A percentile compares a stretch with the other conserved stretches of the same genome.
These are phyloP conservation scores for Rhingia campestris DNA, from an alignment of 2,888 invertebrate species.

Conservation along the genomic window DNA sequence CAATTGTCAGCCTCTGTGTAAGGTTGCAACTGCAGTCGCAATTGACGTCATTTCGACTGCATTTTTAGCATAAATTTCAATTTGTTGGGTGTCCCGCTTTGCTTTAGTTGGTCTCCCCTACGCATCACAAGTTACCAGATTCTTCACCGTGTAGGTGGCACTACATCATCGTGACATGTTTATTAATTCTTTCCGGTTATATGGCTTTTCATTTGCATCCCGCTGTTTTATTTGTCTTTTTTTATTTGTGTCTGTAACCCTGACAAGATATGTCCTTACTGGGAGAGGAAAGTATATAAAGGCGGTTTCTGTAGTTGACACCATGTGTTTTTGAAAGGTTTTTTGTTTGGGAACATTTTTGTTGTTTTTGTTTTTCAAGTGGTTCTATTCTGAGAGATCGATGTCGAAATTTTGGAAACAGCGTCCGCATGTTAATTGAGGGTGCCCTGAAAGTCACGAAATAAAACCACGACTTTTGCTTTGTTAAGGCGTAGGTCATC, in stretches of 20 bases:
- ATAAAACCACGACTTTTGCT: too few relatives aligned
- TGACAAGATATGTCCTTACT: background rate
- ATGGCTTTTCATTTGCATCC: background rate
- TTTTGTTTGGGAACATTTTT: background rate
- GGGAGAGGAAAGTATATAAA: background rate
- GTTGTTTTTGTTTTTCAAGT: too few relatives aligned
- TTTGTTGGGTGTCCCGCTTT: background rate
- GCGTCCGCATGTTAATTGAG: too few relatives aligned
- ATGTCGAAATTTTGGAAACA: too few relatives aligned
- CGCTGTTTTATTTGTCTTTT: constrained; percentile 1
- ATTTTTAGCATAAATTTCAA: constrained; percentile 2
- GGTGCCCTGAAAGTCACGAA: too few relatives aligned
- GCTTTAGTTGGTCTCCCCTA: background rate
- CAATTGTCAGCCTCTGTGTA: background rate
- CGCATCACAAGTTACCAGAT: constrained; percentile 1
- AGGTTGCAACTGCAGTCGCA: background rate
- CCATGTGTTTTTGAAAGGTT: background rate
- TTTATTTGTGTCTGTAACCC: background rate
- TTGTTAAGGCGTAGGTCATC: too few relatives aligned
- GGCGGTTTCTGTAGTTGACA: background rate
- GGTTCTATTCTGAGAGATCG: too few relatives aligned
- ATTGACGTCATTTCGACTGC: constrained; percentile 17
- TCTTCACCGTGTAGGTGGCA: background rate
- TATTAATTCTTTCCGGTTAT: constrained; percentile 1
- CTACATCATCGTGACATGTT: constrained; percentile 12